These are phyloP conservation scores for Buceros bicornis DNA, from an alignment of 2,797 vertebrate species.

Conservation along the genomic window DNA sequence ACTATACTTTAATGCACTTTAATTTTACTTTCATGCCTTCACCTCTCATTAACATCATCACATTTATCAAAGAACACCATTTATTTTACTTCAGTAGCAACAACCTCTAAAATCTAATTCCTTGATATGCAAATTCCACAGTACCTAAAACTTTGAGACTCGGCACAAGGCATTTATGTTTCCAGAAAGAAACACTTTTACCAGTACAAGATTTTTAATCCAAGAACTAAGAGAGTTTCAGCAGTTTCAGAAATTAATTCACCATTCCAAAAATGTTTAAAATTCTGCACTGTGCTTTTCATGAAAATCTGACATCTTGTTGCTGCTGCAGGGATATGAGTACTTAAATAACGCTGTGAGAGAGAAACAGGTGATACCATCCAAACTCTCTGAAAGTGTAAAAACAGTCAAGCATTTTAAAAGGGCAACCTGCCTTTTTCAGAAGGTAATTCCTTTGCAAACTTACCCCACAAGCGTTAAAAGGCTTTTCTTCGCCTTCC, in stretches of 20 bases:
- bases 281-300: background rate
- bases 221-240: background rate
- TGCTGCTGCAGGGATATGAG: background rate
- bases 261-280: background rate
- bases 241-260: background rate
- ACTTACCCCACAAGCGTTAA: conserved; percentile 42
- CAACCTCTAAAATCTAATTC: background rate
- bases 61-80: background rate
- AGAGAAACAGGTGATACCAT: background rate
- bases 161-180: background rate
- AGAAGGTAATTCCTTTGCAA: background rate
- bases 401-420: background rate
- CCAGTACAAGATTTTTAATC: background rate
- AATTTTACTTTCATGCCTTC: background rate
- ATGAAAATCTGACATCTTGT: background rate
- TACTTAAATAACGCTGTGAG: background rate
- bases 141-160: background rate
- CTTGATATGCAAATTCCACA: background rate
- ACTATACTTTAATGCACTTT: background rate
- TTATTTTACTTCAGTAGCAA: background rate
- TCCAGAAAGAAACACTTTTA: background rate
- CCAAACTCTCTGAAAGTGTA: background rate
- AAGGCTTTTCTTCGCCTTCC: background rate
- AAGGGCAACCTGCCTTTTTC: background rate
- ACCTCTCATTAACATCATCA: background rate